Conservation (phyloP, 2,113 vertebrate species). For the Chloropsis hardwickii region DNA sequence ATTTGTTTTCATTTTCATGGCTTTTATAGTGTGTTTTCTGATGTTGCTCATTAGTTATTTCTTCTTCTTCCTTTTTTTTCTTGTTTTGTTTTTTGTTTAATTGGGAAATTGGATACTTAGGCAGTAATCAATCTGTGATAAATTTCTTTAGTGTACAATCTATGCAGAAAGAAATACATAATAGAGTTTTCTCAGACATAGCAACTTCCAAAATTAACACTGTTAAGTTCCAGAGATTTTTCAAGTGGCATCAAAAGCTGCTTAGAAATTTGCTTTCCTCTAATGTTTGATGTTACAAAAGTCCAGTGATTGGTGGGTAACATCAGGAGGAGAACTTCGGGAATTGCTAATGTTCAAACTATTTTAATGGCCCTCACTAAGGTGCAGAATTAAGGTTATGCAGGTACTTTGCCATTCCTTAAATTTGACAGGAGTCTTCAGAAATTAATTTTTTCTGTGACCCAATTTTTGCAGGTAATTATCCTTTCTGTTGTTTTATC, state of each 20-base stretch:
- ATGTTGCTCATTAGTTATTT: neutral
- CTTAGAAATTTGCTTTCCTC: neutral
- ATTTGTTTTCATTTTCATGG: neutral
- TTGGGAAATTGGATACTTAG: neutral
- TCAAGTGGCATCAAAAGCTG: neutral
- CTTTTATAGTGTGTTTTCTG: neutral
- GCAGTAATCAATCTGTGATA: neutral
- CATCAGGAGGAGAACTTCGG: neutral
- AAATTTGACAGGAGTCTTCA: neutral
- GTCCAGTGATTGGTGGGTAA: neutral
- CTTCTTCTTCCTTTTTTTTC: neutral
- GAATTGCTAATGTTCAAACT: neutral
- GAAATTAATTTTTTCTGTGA: constrained; percentile 12
- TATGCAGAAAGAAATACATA: neutral
- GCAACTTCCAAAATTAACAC: neutral
- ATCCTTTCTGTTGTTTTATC: neutral
- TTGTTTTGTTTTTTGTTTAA: neutral
- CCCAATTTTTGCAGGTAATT: neutral
- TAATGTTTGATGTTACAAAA: neutral
- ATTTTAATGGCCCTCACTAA: neutral
- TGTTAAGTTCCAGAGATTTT: neutral
- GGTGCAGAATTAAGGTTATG: neutral
- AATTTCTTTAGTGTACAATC: neutral
- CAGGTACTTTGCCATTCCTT: neutral
- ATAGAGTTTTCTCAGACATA: neutral